Conservation (phyloP, 2,113 vertebrate genomes). For the Pangasianodon gigas region DNA sequence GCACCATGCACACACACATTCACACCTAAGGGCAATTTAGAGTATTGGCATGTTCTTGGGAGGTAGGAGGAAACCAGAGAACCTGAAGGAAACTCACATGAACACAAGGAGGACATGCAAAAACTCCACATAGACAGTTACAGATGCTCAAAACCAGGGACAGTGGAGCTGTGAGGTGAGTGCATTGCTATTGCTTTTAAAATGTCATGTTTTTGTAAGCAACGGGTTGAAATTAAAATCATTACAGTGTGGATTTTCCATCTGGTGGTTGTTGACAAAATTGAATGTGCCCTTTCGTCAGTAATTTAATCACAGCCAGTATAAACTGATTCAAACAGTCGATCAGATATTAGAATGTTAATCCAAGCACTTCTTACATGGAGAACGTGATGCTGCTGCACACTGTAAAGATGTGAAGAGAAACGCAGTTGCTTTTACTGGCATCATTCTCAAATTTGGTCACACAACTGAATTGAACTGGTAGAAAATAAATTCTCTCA, state of each 20-base stretch:
- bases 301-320: neutral
- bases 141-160: neutral
- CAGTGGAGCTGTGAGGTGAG: neutral
- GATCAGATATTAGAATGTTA: neutral
- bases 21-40: too few relatives aligned
- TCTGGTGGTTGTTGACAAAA: slow-evolving; percentile 5
- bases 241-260: slow-evolving; percentile 2
- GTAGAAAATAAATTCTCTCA: neutral
- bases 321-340: neutral
- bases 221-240: neutral
- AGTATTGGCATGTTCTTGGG: neutral
- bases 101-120: neutral
- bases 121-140: neutral
- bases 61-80: neutral
- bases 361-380: neutral
- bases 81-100: neutral
- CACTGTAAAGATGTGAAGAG: neutral
- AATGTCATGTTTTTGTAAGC: neutral
- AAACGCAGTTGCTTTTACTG: neutral
- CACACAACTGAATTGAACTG: neutral
- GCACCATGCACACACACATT: neutral
- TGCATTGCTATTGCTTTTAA: neutral
- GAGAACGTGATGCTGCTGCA: neutral
- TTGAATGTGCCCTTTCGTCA: neutral
- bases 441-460: neutral